Evolutionary conservation across 2,888 invertebrate species (phyloP).

Genomic region (Tenthredo livida): DNA sequence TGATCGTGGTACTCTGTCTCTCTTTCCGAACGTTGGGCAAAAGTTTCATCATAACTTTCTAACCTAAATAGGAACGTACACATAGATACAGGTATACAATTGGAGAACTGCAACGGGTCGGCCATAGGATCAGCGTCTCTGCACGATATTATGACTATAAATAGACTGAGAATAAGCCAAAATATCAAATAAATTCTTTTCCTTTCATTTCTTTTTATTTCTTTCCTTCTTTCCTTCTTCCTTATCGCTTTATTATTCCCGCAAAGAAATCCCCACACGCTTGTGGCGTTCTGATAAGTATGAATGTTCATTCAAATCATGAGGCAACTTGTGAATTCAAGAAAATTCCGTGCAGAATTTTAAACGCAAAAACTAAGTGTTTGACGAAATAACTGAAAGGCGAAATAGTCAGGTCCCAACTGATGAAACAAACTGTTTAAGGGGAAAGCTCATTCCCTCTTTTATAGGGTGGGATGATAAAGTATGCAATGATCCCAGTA

Average conservation of each 20-base stretch:
- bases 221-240: neutral
- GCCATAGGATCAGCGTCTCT: neutral
- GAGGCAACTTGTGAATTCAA: neutral
- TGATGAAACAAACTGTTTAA: neutral
- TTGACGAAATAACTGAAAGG: neutral
- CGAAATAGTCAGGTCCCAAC: neutral
- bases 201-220: neutral
- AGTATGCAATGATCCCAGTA: too few relatives aligned
- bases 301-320: neutral
- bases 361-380: neutral
- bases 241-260: neutral
- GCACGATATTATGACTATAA: neutral
- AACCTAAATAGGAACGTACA: neutral
- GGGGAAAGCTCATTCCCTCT: neutral
- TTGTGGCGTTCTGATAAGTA: neutral
- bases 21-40: neutral
- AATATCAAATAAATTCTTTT: neutral
- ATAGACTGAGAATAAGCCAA: neutral
- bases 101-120: neutral
- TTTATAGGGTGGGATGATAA: neutral
- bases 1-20: neutral
- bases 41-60: conserved; percentile 22
- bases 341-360: neutral
- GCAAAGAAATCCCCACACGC: neutral
- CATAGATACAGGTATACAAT: neutral